phyloP scores from a whole-genome alignment of 2,797 vertebrate species.

The Saxicola maurus region DNA sequence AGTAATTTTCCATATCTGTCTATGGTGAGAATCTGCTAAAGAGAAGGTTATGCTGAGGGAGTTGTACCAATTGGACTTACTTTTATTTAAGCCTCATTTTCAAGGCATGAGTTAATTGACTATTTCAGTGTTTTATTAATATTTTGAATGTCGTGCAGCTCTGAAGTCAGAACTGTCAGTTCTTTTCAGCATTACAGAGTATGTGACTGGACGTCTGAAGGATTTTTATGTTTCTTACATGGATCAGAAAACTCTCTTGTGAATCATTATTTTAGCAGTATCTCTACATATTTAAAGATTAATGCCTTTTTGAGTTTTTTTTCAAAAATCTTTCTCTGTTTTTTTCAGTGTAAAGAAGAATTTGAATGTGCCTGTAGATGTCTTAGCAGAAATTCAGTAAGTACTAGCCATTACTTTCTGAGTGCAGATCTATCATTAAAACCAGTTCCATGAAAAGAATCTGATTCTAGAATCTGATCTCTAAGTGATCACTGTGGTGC shows the following conservation, averaged over 20 bases:
- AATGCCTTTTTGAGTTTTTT: fast-evolving
- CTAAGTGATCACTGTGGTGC: background rate
- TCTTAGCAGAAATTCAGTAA: background rate
- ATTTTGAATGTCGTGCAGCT: background rate
- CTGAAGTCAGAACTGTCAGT: background rate
- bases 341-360: background rate
- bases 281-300: background rate
- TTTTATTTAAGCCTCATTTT: background rate
- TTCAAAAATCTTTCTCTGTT: background rate
- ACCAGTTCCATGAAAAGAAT: background rate
- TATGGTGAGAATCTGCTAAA: background rate
- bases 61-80: background rate
- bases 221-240: background rate
- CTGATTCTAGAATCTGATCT: background rate
- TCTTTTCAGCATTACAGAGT: background rate
- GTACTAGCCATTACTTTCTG: background rate
- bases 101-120: background rate
- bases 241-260: background rate
- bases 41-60: background rate
- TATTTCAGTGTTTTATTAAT: background rate
- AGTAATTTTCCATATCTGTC: background rate
- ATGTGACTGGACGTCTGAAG: background rate
- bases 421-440: background rate
- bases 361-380: background rate
- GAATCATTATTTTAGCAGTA: background rate